Evolutionary conservation across 2,888 invertebrate genomes (phyloP), one percentile per base, ranked within the genome.

Genomic region (Linhomoeus sp.): DNA sequence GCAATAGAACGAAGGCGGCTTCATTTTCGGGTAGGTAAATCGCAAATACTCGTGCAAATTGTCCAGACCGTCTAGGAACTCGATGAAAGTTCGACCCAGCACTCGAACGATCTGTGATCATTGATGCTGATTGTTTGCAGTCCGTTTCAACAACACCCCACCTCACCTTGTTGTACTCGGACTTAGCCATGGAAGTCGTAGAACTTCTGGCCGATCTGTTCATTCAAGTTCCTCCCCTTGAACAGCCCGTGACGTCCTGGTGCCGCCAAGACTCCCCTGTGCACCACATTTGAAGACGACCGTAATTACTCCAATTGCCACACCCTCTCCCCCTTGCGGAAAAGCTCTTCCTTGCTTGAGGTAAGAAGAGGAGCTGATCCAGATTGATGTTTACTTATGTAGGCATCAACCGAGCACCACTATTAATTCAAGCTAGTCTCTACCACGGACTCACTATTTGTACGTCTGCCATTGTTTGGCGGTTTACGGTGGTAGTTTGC

Each of bases 1-100:
- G 62, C 88, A 88, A 57, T 88, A 90, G 66, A 94, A 94, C 46
- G 87, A 87, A 0, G 94, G 94, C 0, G 92, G 90, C 53, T 80
- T 70, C 71, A 79, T 73, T 56, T 81, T 81, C 78, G 61, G 59
- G 48, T 56, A 59, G 33, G 55, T 56, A 51, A 58, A 59, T 24
- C 55, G 50, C 20, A 58, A 51, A 45, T 64, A 49, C 52, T 57
- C 58, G 51, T 58, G 58, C 43, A 60, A 52, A 49, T 60, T 61
- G 51, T 61, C 61, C 44, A 61, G 50, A 39, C 60, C 60, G 47
- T 59, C 60, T 37, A 61, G 52, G 49, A 61, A 61, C 49, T 61
- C 56, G 12, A 58, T 53, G 43, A 61, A 58, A n/a, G 56, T 58
- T 14, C 61, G 57, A 12, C 61, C 61, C 23, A 62, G 53, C 24